phyloP scores from a whole-genome alignment of 2,888 invertebrate genomes.

The Cacoxenus indagator region DNA sequence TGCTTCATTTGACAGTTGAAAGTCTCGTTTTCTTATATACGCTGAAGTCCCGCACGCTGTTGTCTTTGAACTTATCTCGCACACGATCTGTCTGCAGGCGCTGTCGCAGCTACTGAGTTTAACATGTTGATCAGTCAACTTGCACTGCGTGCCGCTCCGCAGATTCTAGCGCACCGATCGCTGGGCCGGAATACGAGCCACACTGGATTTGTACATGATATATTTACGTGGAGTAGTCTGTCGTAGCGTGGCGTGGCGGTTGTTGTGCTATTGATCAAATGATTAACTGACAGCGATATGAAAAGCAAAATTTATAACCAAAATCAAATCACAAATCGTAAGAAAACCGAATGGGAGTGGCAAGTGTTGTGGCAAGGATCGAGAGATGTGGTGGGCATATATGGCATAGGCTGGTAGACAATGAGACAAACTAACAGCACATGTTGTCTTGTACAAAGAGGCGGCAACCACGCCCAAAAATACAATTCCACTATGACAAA shows the following conservation, averaged over 20 bases:
- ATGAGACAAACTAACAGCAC: neutral
- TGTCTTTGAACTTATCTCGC: neutral
- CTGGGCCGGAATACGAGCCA: neutral
- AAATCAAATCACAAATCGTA: conserved; percentile 11
- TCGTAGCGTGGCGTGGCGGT: neutral
- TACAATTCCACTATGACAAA: conserved; percentile 4
- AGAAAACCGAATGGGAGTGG: neutral
- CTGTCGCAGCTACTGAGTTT: neutral
- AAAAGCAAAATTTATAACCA: conserved; percentile 18
- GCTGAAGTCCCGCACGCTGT: too few relatives aligned
- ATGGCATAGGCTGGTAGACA: neutral
- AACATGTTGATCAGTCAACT: neutral
- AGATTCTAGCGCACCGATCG: neutral
- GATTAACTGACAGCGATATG: conserved; percentile 21
- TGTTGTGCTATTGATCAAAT: conserved; percentile 16
- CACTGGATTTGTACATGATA: conserved; percentile 4
- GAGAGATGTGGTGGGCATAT: neutral
- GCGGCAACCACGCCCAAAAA: conserved; percentile 5
- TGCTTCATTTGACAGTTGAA: too few relatives aligned
- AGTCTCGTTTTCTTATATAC: too few relatives aligned
- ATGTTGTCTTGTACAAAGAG: neutral
- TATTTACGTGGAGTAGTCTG: too few relatives aligned
- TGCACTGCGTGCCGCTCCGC: too few relatives aligned
- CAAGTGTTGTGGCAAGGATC: neutral
- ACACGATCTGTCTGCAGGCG: neutral